Evolutionary conservation across 1,140 invertebrate genomes (phyloP).

Genomic region (Geopemphigus sp.): DNA sequence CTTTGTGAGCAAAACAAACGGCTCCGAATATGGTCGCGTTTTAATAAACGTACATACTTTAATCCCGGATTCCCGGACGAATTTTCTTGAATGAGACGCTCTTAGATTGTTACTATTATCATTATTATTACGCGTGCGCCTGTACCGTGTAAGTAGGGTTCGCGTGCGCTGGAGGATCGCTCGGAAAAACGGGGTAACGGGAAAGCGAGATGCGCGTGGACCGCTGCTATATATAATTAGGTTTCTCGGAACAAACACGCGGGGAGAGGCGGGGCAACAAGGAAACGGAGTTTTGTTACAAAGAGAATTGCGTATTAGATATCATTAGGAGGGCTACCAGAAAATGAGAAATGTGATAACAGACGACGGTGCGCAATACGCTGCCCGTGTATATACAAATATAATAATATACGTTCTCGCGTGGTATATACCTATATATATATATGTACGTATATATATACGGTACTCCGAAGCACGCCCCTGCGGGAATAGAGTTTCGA

Average conservation of each 20-base stretch:
- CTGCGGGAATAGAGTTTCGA: too few relatives aligned
- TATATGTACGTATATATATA: not conserved
- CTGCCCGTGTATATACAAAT: too few relatives aligned
- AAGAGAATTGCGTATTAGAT: conserved; percentile 37
- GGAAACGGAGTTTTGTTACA: conserved; percentile 44
- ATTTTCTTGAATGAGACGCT: too few relatives aligned
- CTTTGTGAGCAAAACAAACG: too few relatives aligned
- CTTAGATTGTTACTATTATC: conserved; percentile 20
- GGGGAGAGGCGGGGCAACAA: conserved; percentile 5
- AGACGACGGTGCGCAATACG: not conserved
- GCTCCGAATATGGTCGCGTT: too few relatives aligned
- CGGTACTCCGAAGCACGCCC: too few relatives aligned
- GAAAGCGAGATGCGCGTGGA: conserved; percentile 5
- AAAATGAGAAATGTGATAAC: conserved; percentile 47
- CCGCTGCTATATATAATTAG: conserved; percentile 36
- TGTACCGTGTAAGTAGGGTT: too few relatives aligned
- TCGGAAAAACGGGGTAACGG: conserved; percentile 21
- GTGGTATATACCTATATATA: not conserved
- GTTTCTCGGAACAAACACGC: conserved; percentile 35
- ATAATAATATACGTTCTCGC: too few relatives aligned
- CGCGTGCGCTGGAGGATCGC: not conserved
- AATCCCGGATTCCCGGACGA: too few relatives aligned
- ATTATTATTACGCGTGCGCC: too few relatives aligned
- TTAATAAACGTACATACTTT: too few relatives aligned
- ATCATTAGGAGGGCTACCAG: conserved; percentile 23